These are phyloP conservation scores for Peucedramus taeniatus DNA, from an alignment of 2,113 vertebrate species.

Conservation along the genomic window DNA sequence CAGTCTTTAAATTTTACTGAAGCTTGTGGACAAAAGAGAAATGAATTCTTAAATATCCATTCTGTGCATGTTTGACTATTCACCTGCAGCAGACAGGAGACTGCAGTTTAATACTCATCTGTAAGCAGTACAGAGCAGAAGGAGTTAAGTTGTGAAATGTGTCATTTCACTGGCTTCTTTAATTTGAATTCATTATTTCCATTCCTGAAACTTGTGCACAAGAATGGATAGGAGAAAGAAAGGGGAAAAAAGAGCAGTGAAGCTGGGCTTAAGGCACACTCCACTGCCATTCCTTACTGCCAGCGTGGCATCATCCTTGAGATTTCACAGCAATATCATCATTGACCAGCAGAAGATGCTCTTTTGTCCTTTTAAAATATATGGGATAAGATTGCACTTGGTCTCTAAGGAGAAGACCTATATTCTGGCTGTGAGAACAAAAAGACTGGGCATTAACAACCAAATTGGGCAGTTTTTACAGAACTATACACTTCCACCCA, in stretches of 20 bases:
- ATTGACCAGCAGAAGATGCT: not conserved
- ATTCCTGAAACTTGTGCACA: not conserved
- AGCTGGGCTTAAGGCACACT: not conserved
- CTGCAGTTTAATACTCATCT: not conserved
- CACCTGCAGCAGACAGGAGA: not conserved
- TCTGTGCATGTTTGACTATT: not conserved
- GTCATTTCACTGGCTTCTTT: slow-evolving; percentile 3
- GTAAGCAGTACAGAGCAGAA: not conserved
- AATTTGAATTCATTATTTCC: slow-evolving; percentile 30
- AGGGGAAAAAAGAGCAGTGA: not conserved
- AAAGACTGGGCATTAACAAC: not conserved
- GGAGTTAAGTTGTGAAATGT: slow-evolving; percentile 10
- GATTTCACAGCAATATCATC: not conserved
- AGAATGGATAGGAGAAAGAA: not conserved
- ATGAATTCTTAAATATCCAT: not conserved
- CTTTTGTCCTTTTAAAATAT: not conserved
- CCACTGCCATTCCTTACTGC: not conserved
- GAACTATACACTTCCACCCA: not conserved
- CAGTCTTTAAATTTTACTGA: slow-evolving; percentile 12
- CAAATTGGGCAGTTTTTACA: not conserved
- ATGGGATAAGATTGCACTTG: not conserved
- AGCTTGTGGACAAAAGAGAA: slow-evolving; percentile 4
- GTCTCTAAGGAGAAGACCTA: not conserved
- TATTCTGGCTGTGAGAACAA: not conserved
- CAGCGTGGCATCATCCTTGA: not conserved